Evolutionary conservation across 2,113 vertebrate species (phyloP).

Genomic region (Gadus macrocephalus): DNA sequence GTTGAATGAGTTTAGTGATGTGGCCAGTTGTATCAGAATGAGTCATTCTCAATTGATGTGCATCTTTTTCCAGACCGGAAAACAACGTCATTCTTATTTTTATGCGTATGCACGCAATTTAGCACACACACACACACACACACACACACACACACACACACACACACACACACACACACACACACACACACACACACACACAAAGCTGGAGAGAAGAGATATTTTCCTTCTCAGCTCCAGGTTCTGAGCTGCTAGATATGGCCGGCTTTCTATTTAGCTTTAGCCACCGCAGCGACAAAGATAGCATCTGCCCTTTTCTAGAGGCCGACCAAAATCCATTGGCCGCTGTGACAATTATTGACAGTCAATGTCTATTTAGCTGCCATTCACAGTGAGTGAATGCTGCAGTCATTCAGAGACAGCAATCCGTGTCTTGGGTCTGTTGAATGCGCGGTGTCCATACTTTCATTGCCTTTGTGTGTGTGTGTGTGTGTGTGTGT

Average conservation of each 20-base stretch:
- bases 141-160: neutral
- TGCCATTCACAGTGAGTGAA: conserved; percentile 61
- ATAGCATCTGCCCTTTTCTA: conserved; percentile 65
- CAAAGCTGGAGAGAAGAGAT: conserved; percentile 21
- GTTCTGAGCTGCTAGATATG: conserved; percentile 33
- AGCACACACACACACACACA: neutral
- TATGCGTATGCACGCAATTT: too few species aligned
- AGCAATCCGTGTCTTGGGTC: too few species aligned
- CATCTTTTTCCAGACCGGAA: too few species aligned
- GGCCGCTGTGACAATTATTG: conserved; percentile 53
- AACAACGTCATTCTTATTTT: too few species aligned
- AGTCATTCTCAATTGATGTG: too few species aligned
- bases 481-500: neutral
- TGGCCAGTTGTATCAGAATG: too few species aligned
- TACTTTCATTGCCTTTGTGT: too few species aligned
- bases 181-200: neutral
- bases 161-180: conserved; percentile 5
- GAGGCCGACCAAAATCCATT: conserved; percentile 44
- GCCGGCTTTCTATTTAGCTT: conserved; percentile 45
- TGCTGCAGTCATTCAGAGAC: conserved; percentile 1
- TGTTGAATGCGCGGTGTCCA: too few species aligned
- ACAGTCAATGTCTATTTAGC: conserved; percentile 61
- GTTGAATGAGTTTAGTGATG: too few species aligned
- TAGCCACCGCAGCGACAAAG: conserved; percentile 31
- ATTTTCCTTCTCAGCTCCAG: neutral